Evolutionary conservation across 2,797 vertebrate species (phyloP).

Genomic region (Gallinago nigripennis): DNA sequence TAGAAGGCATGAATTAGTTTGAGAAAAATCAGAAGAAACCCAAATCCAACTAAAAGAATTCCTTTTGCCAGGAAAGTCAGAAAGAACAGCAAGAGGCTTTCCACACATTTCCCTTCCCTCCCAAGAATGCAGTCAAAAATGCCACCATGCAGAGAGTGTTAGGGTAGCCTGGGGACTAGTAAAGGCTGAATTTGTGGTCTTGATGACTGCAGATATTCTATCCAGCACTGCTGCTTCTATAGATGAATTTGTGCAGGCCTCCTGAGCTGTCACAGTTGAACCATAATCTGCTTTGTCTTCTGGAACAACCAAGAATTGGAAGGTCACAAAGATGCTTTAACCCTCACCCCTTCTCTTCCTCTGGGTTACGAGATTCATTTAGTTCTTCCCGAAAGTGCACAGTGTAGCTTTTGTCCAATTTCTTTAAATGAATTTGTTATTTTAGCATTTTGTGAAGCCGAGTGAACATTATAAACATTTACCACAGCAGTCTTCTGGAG

Average conservation of each 20-base stretch:
- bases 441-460: constrained; percentile 1
- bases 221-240: not conserved
- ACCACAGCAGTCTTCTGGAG: not conserved
- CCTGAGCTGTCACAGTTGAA: not conserved
- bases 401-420: not conserved
- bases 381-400: not conserved
- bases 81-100: not conserved
- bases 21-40: not conserved
- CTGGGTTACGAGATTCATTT: not conserved
- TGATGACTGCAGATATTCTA: not conserved
- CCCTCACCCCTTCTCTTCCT: not conserved
- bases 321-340: constrained; percentile 9
- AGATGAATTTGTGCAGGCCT: not conserved
- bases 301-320: not conserved
- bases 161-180: not conserved
- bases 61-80: not conserved
- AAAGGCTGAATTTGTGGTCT: not conserved
- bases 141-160: not conserved
- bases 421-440: not conserved
- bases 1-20: not conserved
- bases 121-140: not conserved
- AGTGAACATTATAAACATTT: not conserved
- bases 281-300: not conserved
- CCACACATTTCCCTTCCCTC: accelerated
- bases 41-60: not conserved